phyloP scores from a whole-genome alignment of 2,797 vertebrate species.

The Lepus townsendii region DNA sequence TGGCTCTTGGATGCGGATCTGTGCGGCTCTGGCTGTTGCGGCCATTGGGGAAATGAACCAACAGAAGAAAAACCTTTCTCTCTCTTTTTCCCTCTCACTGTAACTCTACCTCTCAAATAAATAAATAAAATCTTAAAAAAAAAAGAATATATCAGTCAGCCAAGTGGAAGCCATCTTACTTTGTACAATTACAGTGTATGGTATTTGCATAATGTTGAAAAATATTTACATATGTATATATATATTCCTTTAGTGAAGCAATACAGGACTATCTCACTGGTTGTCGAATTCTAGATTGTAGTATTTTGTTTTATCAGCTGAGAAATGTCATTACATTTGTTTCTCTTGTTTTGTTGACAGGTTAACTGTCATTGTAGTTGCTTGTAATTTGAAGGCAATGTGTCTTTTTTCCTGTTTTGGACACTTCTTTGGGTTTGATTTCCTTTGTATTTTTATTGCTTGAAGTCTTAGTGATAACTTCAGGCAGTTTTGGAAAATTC shows the following conservation, averaged over 20 bases:
- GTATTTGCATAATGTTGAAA: too few relatives aligned
- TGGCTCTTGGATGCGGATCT: too few relatives aligned
- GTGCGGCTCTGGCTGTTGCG: too few relatives aligned
- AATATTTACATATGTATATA: neutral
- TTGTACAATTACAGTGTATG: neutral
- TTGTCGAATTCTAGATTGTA: neutral
- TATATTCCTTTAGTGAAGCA: neutral
- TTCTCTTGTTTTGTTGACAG: neutral
- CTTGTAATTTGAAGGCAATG: neutral
- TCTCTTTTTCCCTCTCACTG: too few relatives aligned
- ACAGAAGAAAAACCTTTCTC: too few relatives aligned
- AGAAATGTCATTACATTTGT: neutral
- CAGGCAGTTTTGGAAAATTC: neutral
- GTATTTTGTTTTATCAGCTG: neutral
- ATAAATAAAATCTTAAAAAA: too few relatives aligned
- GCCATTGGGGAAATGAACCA: too few relatives aligned
- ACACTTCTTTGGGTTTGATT: neutral
- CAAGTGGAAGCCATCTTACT: neutral
- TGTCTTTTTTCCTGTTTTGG: neutral
- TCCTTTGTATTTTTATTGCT: neutral
- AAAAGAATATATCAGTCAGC: too few relatives aligned
- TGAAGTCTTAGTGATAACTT: neutral
- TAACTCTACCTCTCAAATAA: too few relatives aligned
- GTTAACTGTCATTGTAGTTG: neutral
- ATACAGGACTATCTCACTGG: neutral